phyloP scores from a whole-genome alignment of 2,797 vertebrate species.

The Lateolabrax maculatus region DNA sequence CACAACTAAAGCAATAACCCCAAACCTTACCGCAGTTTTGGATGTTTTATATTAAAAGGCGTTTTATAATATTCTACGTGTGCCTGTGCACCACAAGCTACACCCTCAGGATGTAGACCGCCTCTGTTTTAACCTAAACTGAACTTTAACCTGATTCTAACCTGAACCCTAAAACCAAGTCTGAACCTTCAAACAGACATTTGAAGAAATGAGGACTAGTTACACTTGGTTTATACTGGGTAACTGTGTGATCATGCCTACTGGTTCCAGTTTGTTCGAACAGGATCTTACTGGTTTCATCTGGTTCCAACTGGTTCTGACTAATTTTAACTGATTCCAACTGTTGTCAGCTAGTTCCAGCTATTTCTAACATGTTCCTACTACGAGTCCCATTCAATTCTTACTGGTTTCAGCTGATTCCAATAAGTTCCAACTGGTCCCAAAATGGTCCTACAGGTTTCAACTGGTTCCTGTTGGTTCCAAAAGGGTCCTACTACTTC shows the following conservation, averaged over 20 bases:
- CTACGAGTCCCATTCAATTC: background rate
- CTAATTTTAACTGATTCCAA: background rate
- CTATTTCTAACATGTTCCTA: background rate
- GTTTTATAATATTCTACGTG: too few relatives aligned
- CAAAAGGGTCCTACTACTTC: too few relatives aligned
- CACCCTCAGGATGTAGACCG: too few relatives aligned
- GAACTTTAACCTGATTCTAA: constrained; percentile 31
- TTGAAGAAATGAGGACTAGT: background rate
- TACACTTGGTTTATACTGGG: background rate
- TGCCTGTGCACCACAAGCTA: too few relatives aligned
- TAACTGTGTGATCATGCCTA: too few relatives aligned
- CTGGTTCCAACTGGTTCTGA: background rate
- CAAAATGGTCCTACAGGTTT: background rate
- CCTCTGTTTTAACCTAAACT: too few relatives aligned
- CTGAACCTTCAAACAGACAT: background rate
- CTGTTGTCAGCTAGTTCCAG: background rate
- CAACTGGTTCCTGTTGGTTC: background rate
- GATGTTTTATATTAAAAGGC: too few relatives aligned
- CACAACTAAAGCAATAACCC: too few relatives aligned
- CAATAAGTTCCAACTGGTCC: background rate
- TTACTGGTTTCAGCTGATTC: background rate
- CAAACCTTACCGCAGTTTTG: too few relatives aligned
- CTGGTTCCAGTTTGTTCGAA: too few relatives aligned
- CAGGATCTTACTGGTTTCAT: background rate
- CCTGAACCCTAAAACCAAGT: background rate